Conservation (phyloP, 2,113 vertebrate species). For the Ardeotis arabs region DNA sequence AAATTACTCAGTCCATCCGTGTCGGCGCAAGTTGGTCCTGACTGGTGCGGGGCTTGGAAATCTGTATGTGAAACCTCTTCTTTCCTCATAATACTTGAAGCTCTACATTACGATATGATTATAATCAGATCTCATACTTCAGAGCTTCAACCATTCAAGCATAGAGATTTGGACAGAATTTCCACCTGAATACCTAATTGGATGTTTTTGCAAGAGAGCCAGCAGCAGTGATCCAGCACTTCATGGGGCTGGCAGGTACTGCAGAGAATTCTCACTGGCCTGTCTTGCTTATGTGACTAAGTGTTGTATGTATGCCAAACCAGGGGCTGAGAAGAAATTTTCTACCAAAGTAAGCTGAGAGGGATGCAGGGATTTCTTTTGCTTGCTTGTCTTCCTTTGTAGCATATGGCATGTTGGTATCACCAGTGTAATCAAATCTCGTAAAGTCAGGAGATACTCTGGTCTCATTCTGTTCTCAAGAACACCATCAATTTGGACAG, state of each 20-base stretch:
- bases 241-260: not conserved
- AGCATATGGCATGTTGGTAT: not conserved
- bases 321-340: not conserved
- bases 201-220: not conserved
- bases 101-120: not conserved
- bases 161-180: not conserved
- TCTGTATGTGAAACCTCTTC: not conserved
- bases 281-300: not conserved
- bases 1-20: not conserved
- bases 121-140: conserved; percentile 8
- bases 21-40: not conserved
- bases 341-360: not conserved
- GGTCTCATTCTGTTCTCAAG: not conserved
- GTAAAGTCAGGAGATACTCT: not conserved
- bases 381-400: not conserved
- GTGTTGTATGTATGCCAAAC: not conserved
- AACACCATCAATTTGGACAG: not conserved
- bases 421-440: not conserved
- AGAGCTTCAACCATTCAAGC: not conserved
- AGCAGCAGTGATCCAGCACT: not conserved
- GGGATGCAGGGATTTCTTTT: not conserved
- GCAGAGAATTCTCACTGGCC: not conserved
- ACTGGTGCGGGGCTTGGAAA: not conserved
- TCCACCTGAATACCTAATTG: conserved; percentile 18
- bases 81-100: not conserved